These are phyloP conservation scores for Clivina fossor DNA, from an alignment of 2,888 invertebrate genomes.

Conservation along the genomic window DNA sequence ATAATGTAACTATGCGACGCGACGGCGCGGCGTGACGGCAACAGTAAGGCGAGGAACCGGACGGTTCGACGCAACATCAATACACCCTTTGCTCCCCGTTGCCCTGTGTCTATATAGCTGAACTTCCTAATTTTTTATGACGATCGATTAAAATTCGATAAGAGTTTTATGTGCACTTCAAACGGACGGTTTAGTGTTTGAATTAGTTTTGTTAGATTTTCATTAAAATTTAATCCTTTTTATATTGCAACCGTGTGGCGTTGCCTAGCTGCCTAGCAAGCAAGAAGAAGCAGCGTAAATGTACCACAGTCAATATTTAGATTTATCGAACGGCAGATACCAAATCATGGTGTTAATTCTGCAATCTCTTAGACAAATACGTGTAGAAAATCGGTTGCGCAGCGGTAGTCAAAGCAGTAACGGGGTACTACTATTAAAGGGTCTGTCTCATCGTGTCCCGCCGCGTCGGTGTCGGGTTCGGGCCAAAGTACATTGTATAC, in stretches of 20 bases:
- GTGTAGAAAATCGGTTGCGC: slow-evolving; percentile 10
- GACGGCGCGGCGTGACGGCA: not conserved
- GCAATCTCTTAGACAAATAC: slow-evolving; percentile 34
- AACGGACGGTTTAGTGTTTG: slow-evolving; percentile 33
- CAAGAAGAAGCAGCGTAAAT: slow-evolving; percentile 4
- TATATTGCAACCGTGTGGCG: slow-evolving; percentile 39
- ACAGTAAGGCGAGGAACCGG: not conserved
- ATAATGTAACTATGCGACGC: too few species aligned
- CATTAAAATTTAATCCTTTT: slow-evolving; percentile 48
- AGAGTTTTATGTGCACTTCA: slow-evolving; percentile 29
- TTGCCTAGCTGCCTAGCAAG: slow-evolving; percentile 9
- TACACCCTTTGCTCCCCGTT: not conserved
- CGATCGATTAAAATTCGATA: slow-evolving; percentile 30
- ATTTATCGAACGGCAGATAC: slow-evolving; percentile 32
- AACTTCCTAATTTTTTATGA: slow-evolving; percentile 26
- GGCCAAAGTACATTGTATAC: slow-evolving; percentile 13
- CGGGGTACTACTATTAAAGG: slow-evolving; percentile 8
- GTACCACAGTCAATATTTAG: slow-evolving; percentile 33
- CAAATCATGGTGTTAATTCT: slow-evolving; percentile 31
- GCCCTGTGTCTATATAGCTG: slow-evolving; percentile 6
- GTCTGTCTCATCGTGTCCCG: slow-evolving; percentile 8
- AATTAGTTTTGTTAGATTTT: slow-evolving; percentile 46
- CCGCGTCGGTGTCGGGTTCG: slow-evolving; percentile 2
- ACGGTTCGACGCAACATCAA: not conserved
- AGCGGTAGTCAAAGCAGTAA: slow-evolving; percentile 8